Conservation (phyloP, 2,888 invertebrate species). For the Prostheceraeus crozeri region DNA sequence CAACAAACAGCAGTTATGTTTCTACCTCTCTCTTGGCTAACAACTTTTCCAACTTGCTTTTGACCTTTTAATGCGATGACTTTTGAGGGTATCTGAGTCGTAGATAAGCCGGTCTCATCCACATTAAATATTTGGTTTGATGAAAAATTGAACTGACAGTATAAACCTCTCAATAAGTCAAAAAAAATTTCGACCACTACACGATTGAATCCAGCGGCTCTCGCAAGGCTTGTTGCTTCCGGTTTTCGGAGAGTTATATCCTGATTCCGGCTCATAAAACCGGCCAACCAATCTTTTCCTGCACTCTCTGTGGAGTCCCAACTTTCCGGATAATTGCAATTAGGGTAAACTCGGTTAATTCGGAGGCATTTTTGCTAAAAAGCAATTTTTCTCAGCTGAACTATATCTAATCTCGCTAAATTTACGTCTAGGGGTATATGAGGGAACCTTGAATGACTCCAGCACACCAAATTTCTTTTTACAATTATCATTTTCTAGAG, state of each 20-base stretch:
- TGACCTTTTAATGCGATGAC: conserved; percentile 35
- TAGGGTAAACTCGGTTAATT: too few relatives aligned
- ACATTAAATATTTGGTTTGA: conserved; percentile 39
- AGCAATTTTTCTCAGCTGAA: too few relatives aligned
- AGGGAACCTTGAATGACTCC: too few relatives aligned
- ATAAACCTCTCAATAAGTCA: conserved; percentile 39
- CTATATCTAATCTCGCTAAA: too few relatives aligned
- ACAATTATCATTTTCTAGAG: too few relatives aligned
- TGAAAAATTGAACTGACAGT: conserved; percentile 38
- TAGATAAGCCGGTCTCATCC: conserved; percentile 42
- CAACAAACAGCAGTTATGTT: conserved; percentile 24
- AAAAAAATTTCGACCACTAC: conserved; percentile 39
- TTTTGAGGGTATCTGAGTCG: conserved; percentile 39
- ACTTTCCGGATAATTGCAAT: background rate
- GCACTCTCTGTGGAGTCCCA: conserved; percentile 17
- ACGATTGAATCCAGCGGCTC: conserved; percentile 41
- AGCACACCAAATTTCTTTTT: too few relatives aligned
- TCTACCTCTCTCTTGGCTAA: conserved; percentile 14
- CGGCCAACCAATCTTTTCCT: conserved; percentile 26
- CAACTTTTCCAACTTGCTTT: conserved; percentile 20
- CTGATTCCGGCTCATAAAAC: conserved; percentile 27
- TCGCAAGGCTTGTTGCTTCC: conserved; percentile 41
- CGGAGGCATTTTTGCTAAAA: too few relatives aligned
- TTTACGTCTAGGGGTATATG: too few relatives aligned
- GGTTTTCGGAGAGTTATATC: conserved; percentile 37